A percentile compares a stretch with the other conserved stretches of the same genome.
Evolutionary conservation across 2,888 invertebrate genomes (phyloP).

Genomic region (Invenusta paracnida): DNA sequence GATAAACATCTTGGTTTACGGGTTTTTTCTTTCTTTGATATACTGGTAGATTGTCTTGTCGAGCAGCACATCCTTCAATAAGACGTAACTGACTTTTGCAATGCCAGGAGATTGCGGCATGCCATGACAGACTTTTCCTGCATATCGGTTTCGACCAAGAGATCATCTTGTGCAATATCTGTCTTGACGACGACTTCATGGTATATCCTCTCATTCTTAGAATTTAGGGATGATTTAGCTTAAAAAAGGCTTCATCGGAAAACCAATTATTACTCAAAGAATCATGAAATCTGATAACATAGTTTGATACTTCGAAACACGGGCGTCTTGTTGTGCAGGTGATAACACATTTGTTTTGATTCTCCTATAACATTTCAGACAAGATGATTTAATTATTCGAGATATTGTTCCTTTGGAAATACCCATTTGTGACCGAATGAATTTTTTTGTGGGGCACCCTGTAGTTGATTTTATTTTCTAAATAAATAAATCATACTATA

Average conservation of each 20-base stretch:
- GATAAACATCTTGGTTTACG: too few species aligned
- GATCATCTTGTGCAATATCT: constrained; percentile 13
- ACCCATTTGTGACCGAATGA: not conserved
- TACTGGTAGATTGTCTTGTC: too few species aligned
- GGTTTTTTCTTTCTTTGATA: too few species aligned
- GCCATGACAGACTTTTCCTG: not conserved
- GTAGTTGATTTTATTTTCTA: too few species aligned
- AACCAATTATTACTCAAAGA: not conserved
- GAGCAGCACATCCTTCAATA: too few species aligned
- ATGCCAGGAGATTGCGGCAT: too few species aligned
- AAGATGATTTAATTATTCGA: not conserved
- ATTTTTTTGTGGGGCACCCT: too few species aligned
- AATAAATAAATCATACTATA: too few species aligned
- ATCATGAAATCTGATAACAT: constrained; percentile 16
- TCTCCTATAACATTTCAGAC: not conserved
- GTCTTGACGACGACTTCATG: not conserved
- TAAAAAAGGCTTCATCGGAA: not conserved
- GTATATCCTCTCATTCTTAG: not conserved
- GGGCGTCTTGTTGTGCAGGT: not conserved
- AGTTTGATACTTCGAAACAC: not conserved
- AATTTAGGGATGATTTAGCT: not conserved
- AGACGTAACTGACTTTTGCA: too few species aligned
- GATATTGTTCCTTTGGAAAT: not conserved
- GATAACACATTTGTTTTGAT: too few species aligned
- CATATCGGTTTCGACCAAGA: not conserved